Conservation (phyloP, 2,113 vertebrate species). For the Neolamprologus ventralis region DNA sequence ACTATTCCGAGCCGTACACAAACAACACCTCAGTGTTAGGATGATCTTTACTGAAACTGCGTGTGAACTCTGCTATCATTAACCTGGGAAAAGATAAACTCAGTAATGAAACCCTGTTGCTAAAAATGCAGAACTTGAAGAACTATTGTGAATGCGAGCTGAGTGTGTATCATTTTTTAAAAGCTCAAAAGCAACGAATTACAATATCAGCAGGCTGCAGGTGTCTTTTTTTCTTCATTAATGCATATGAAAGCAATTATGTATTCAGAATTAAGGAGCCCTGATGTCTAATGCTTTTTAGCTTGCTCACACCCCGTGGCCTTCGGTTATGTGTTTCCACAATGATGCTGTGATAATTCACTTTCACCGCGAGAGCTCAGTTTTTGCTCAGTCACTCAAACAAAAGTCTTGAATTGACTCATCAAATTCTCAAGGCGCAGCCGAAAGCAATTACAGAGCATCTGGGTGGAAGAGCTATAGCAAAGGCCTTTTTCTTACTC, state of each 20-base stretch:
- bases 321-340: slow-evolving; percentile 13
- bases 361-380: slow-evolving; percentile 9
- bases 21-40: not conserved
- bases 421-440: slow-evolving; percentile 61
- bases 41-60: not conserved
- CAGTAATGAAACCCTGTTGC: not conserved
- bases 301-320: not conserved
- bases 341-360: slow-evolving; percentile 36
- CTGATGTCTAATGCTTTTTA: slow-evolving; percentile 13
- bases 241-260: slow-evolving; percentile 26
- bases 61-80: not conserved
- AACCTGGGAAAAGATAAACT: not conserved
- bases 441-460: slow-evolving; percentile 65
- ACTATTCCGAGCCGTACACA: not conserved
- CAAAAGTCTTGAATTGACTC: slow-evolving; percentile 55
- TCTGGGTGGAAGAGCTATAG: slow-evolving; percentile 30
- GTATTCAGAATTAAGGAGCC: not conserved
- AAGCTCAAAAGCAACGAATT: not conserved
- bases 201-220: not conserved
- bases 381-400: slow-evolving; percentile 48
- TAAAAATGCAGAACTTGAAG: not conserved
- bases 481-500: slow-evolving; percentile 28
- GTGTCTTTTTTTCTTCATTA: not conserved
- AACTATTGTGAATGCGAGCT: not conserved
- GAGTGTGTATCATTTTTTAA: not conserved